Evolutionary conservation across 2,888 invertebrate genomes (phyloP).

Genomic region (Cosmorhoe ocellata): DNA sequence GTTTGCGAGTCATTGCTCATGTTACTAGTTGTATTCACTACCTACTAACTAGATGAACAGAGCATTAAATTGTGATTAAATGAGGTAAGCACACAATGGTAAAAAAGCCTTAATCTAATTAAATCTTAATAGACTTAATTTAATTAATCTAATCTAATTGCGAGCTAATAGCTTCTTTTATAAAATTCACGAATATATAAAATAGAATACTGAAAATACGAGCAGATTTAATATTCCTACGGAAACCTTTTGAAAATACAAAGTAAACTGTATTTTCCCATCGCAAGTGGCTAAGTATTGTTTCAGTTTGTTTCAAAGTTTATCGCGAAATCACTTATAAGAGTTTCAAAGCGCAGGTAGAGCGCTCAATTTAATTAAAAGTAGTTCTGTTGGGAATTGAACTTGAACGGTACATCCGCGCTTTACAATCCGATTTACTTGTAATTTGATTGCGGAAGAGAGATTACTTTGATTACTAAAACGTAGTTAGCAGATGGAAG

Average conservation of each 20-base stretch:
- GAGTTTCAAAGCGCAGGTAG: conserved; percentile 57
- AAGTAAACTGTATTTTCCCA: conserved; percentile 36
- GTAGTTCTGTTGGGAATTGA: conserved; percentile 51
- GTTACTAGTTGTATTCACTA: too few species aligned
- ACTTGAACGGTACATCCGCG: conserved; percentile 32
- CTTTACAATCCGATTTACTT: conserved; percentile 19
- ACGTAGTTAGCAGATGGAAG: conserved; percentile 8
- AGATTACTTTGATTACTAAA: conserved; percentile 23
- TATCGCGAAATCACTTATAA: conserved; percentile 63
- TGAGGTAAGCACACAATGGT: too few species aligned
- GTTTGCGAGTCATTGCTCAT: not conserved
- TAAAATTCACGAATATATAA: too few species aligned
- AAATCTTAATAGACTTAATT: too few species aligned
- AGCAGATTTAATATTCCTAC: too few species aligned
- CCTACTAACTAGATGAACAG: too few species aligned
- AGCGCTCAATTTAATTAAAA: conserved; percentile 65
- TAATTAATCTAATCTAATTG: too few species aligned
- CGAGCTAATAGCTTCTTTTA: too few species aligned
- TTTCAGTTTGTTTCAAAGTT: conserved; percentile 59
- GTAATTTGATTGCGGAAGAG: conserved; percentile 23
- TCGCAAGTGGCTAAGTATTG: conserved; percentile 55
- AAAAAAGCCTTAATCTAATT: too few species aligned
- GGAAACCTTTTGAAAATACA: conserved; percentile 44
- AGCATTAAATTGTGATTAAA: too few species aligned
- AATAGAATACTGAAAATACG: too few species aligned